A percentile compares a stretch with the other conserved stretches of the same genome.
Conservation (phyloP, 1,140 invertebrate genomes). For the Aphis craccivora region DNA sequence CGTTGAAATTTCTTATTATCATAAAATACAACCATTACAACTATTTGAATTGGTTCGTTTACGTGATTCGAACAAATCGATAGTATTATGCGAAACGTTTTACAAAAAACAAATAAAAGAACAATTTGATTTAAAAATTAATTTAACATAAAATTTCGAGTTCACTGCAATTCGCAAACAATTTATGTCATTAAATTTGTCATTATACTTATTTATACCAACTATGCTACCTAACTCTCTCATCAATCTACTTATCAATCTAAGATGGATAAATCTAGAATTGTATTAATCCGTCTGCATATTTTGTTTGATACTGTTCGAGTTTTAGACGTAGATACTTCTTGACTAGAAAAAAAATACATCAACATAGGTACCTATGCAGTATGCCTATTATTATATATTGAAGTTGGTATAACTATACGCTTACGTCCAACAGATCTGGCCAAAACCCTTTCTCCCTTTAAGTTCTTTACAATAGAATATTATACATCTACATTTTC, state of each 20-base stretch:
- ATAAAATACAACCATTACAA: no score
- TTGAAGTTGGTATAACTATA: background rate
- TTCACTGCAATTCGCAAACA: no score
- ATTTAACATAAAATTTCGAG: no score
- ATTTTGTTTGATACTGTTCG: background rate
- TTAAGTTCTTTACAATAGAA: background rate
- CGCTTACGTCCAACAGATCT: background rate
- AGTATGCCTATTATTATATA: no score
- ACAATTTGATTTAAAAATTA: no score
- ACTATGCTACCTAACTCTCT: background rate
- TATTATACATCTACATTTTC: background rate
- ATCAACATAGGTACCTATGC: background rate
- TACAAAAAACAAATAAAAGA: no score
- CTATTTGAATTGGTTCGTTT: no score
- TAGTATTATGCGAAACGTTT: no score
- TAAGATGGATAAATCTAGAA: background rate
- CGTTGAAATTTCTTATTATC: no score
- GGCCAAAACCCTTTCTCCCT: no score
- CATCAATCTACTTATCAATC: background rate
- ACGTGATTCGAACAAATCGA: no score
- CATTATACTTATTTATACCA: background rate
- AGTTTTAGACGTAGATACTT: background rate
- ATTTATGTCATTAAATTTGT: background rate
- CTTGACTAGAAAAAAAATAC: background rate
- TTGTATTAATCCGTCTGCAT: background rate